Evolutionary conservation across 1,140 invertebrate species (phyloP).

Genomic region (Phymastichus coffea): DNA sequence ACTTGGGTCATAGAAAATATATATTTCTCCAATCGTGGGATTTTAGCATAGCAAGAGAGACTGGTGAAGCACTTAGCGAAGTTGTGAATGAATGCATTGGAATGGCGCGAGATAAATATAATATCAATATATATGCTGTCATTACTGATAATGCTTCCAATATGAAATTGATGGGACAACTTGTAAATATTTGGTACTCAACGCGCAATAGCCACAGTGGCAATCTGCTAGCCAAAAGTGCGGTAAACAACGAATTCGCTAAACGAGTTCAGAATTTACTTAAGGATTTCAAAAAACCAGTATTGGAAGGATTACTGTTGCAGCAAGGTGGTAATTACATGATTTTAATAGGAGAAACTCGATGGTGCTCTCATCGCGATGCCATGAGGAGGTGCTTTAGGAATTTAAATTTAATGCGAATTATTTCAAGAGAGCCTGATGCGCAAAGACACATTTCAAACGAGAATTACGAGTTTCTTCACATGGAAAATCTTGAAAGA

Average conservation of each 20-base stretch:
- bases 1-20: not conserved
- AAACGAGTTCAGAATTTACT: not conserved
- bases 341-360: conserved; percentile 11
- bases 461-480: not conserved
- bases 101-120: conserved; percentile 16
- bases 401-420: conserved; percentile 20
- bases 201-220: conserved; percentile 21
- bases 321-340: conserved; percentile 10
- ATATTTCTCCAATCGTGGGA: not conserved
- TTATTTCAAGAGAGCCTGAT: not conserved
- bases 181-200: conserved; percentile 14
- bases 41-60: not conserved
- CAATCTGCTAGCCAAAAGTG: conserved; percentile 20
- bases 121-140: conserved; percentile 21
- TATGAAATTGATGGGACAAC: conserved; percentile 22
- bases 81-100: conserved; percentile 9
- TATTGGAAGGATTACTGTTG: not conserved
- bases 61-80: too few species aligned
- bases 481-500: not conserved
- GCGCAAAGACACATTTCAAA: not conserved
- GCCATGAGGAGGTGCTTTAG: conserved; percentile 2
- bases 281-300: not conserved
- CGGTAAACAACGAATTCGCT: not conserved
- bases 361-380: conserved; percentile 20
- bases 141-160: conserved; percentile 22